A percentile compares a stretch with the other conserved stretches of the same genome.
Evolutionary conservation across 2,113 vertebrate genomes (phyloP).

Genomic region (Sardina pilchardus): DNA sequence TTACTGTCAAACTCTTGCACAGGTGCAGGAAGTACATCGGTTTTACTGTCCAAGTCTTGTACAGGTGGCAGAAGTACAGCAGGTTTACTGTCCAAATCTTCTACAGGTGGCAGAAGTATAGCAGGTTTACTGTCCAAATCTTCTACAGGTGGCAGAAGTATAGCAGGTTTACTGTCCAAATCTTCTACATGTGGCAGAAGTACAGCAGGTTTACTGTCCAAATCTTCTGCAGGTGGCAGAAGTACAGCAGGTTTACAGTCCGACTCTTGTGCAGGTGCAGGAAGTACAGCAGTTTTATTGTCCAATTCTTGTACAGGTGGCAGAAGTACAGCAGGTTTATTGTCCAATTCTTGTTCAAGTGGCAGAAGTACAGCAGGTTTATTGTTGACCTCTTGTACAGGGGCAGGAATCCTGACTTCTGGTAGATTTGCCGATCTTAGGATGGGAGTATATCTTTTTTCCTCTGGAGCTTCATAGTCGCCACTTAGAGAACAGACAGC

Average conservation of each 20-base stretch:
- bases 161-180: background rate
- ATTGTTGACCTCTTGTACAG: background rate
- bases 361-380: background rate
- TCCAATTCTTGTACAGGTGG: background rate
- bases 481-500: background rate
- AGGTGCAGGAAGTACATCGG: background rate
- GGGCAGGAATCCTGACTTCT: background rate
- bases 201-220: background rate
- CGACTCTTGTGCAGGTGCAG: background rate
- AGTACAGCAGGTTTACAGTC: background rate
- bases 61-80: background rate
- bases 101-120: background rate
- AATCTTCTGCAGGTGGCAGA: background rate
- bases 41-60: background rate
- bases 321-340: background rate
- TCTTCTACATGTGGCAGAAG: background rate
- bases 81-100: background rate
- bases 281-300: background rate
- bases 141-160: background rate
- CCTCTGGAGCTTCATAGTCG: background rate
- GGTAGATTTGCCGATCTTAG: background rate
- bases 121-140: background rate
- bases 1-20: background rate
- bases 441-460: background rate
- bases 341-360: background rate